A percentile compares a stretch with the other conserved stretches of the same genome.
phyloP scores from a whole-genome alignment of 2,113 vertebrate species.

The Setophaga coronata region DNA sequence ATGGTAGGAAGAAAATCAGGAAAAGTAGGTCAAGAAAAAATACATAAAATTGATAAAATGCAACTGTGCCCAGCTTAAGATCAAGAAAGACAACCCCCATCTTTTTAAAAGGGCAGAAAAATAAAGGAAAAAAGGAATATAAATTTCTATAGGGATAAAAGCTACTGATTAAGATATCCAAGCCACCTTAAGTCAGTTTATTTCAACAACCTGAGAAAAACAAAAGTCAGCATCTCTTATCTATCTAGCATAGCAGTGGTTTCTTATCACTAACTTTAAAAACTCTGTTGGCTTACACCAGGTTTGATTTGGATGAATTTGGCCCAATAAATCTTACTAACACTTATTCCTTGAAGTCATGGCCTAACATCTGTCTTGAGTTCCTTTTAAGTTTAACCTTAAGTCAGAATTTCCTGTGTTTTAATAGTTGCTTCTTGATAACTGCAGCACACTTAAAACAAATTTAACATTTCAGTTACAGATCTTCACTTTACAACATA shows the following conservation, averaged over 20 bases:
- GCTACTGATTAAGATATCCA: not conserved
- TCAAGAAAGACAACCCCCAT: not conserved
- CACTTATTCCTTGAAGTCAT: slow-evolving; percentile 35
- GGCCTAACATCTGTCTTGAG: not conserved
- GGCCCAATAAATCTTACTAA: slow-evolving; percentile 28
- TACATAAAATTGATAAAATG: not conserved
- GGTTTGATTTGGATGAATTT: not conserved
- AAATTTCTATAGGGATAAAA: not conserved
- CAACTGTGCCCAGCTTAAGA: not conserved
- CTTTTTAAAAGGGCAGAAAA: not conserved
- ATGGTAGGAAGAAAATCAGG: not conserved
- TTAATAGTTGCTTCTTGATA: slow-evolving; percentile 8
- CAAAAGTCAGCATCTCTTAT: not conserved
- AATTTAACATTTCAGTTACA: not conserved
- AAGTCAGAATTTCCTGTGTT: slow-evolving; percentile 9
- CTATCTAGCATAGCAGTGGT: not conserved
- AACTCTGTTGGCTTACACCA: not conserved
- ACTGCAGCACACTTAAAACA: not conserved
- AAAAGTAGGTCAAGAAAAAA: not conserved
- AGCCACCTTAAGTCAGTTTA: not conserved
- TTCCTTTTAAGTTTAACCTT: slow-evolving; percentile 17
- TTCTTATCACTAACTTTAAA: slow-evolving; percentile 20
- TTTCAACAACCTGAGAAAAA: not conserved
- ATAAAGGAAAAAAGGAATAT: not conserved
- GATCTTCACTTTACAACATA: not conserved